phyloP scores from a whole-genome alignment of 2,888 invertebrate genomes.

The Asteroscopus sphinx region DNA sequence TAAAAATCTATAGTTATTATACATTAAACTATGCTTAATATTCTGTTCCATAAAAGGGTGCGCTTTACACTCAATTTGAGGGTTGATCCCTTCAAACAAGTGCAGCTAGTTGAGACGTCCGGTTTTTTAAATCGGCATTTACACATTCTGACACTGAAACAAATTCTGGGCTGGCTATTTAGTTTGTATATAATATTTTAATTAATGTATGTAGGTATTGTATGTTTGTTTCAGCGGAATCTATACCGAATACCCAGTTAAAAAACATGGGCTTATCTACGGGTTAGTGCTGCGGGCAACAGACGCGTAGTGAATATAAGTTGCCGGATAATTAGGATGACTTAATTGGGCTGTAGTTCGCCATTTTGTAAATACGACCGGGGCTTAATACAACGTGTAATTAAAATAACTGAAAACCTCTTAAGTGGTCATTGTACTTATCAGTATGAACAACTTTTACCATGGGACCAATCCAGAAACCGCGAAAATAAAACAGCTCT shows the following conservation, averaged over 20 bases:
- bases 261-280: no score
- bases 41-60: constrained; percentile 61
- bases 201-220: constrained; percentile 2
- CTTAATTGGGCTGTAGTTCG: constrained; percentile 13
- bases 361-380: constrained; percentile 8
- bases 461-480: no score
- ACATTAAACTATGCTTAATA: constrained; percentile 79
- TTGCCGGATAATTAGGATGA: constrained; percentile 18
- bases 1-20: constrained; percentile 82
- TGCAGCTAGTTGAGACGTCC: constrained; percentile 37
- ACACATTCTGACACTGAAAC: constrained; percentile 36
- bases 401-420: no score
- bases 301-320: constrained; percentile 41
- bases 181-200: constrained; percentile 15
- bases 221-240: constrained; percentile 24
- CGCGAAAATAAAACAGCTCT: no score
- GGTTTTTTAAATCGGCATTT: constrained; percentile 22
- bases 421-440: no score
- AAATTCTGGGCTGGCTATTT: constrained; percentile 25
- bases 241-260: constrained; percentile 24
- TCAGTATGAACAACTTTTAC: no score
- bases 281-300: constrained; percentile 37
- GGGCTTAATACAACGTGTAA: no score
- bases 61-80: constrained; percentile 60
- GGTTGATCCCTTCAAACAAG: constrained; percentile 55